phyloP scores from a whole-genome alignment of 1,140 invertebrate species.

The Lanistes nyassanus region DNA sequence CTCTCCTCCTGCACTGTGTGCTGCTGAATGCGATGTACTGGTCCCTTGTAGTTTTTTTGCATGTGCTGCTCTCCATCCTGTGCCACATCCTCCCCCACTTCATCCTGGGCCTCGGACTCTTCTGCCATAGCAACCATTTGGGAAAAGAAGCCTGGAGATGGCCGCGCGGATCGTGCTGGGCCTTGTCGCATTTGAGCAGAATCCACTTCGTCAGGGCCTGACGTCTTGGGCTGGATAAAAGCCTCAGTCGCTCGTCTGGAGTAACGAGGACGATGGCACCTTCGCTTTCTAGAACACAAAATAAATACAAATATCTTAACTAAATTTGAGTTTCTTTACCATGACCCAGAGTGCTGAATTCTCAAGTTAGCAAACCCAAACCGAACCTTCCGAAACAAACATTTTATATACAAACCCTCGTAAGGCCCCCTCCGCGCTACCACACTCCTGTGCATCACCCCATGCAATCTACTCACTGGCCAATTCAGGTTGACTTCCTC shows the following conservation, averaged over 20 bases:
- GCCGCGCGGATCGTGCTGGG: background rate
- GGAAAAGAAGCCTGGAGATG: conserved; percentile 4
- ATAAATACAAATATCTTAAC: background rate
- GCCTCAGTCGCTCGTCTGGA: conserved; percentile 38
- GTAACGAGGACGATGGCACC: conserved; percentile 38
- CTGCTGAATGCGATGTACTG: background rate
- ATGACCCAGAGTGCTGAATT: no score
- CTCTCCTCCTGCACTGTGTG: conserved; percentile 1
- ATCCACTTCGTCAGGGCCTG: conserved; percentile 16
- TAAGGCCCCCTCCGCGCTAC: no score
- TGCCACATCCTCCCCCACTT: background rate
- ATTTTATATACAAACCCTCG: no score
- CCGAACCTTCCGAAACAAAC: no score
- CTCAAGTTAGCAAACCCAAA: no score
- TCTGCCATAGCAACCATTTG: background rate
- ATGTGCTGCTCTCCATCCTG: conserved; percentile 8
- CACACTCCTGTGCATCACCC: no score
- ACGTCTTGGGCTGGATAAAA: conserved; percentile 40
- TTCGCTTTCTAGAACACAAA: conserved; percentile 34
- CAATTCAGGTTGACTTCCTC: no score
- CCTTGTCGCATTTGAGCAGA: conserved; percentile 16
- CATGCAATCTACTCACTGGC: no score
- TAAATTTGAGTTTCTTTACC: no score
- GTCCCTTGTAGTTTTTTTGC: background rate
- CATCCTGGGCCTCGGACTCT: conserved; percentile 13